A percentile compares a stretch with the other conserved stretches of the same genome.
Evolutionary conservation across 2,888 invertebrate genomes (phyloP).

Genomic region (Panzeria rudis): DNA sequence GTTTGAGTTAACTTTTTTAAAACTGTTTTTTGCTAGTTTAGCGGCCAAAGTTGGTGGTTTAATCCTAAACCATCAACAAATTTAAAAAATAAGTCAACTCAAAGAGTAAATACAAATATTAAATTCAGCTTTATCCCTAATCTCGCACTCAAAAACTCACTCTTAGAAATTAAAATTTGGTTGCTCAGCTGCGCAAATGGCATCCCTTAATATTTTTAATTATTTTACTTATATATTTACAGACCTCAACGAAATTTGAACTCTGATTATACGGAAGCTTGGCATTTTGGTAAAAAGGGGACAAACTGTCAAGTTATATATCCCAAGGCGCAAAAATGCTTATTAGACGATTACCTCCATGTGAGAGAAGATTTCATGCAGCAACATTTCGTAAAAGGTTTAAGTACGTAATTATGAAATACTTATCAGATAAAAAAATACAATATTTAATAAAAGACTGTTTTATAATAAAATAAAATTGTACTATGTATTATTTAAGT

Average conservation of each 20-base stretch:
- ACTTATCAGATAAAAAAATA: background rate
- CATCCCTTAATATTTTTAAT: background rate
- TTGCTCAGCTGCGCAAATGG: too few species aligned
- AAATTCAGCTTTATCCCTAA: too few species aligned
- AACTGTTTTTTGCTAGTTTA: too few species aligned
- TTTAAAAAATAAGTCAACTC: too few species aligned
- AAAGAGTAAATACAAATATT: too few species aligned
- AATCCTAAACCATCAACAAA: too few species aligned
- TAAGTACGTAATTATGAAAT: background rate
- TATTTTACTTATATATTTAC: background rate
- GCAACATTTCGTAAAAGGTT: slow-evolving; percentile 42
- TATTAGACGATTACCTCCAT: slow-evolving; percentile 76
- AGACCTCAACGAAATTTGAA: slow-evolving; percentile 77
- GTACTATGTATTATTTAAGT: slow-evolving; percentile 45
- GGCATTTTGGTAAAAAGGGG: slow-evolving; percentile 75
- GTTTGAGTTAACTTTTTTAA: too few species aligned
- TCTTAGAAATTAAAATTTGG: too few species aligned
- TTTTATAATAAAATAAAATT: slow-evolving; percentile 32
- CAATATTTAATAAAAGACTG: slow-evolving; percentile 37
- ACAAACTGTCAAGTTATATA: slow-evolving; percentile 74
- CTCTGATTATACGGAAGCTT: slow-evolving; percentile 74
- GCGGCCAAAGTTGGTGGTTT: too few species aligned
- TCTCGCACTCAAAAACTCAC: too few species aligned
- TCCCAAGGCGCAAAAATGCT: slow-evolving; percentile 74
- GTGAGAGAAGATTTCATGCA: slow-evolving; percentile 74